Base-by-base conservation (phyloP, 92 coral and sea anemone species). In the Siderastrea radians region DNA sequence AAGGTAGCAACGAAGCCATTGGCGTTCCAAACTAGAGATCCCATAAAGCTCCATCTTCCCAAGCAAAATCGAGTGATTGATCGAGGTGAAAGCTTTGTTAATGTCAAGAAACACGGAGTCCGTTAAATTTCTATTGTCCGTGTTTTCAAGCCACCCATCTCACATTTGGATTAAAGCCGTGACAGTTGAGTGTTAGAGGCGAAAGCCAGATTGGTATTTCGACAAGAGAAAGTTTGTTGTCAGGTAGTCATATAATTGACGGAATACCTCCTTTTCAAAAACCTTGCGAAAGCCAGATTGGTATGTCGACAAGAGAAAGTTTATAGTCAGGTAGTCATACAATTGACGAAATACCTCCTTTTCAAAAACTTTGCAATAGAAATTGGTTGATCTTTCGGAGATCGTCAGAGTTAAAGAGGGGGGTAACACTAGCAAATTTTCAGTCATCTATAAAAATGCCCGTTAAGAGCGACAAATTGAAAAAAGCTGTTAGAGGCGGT, bases 131-230 rank as follows among this genome's bases (percentile, higher is more conserved):
- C 94, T 88, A 19, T 82, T 86, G 53, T 91, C 94, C 87, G 86
- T 80, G 55, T 81, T 86, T 14, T 75, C 77, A 17, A 65, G 63
- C 91, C 87, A 81, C 38, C 52, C 64, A 75, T 91, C 91, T 49
- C 87, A 79, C 91, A 86, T 86, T 75, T 86, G 91, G n/a, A 91
- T 86, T 8, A 91, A 88, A 46, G 94, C 91, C 17, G 94, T 46
- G 13, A 75, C 84, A 26, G 94, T 91, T 48, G 94, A 91, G 72
- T 90, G 86, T 17, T 78, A 54, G 12, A 87, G 90, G 54, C 83
- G 93, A 52, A 90, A 90, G 7, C 94, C 94, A 7, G 87, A 86
- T 68, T 90, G 94, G 76, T 46, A 86, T 59, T 86, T 81, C 14
- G 91, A 86, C 70, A 90, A 67, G 47, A 86, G 15, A 50, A 51